Evolutionary conservation across 2,113 vertebrate genomes (phyloP).

Genomic region (Chlorocebus sabaeus): DNA sequence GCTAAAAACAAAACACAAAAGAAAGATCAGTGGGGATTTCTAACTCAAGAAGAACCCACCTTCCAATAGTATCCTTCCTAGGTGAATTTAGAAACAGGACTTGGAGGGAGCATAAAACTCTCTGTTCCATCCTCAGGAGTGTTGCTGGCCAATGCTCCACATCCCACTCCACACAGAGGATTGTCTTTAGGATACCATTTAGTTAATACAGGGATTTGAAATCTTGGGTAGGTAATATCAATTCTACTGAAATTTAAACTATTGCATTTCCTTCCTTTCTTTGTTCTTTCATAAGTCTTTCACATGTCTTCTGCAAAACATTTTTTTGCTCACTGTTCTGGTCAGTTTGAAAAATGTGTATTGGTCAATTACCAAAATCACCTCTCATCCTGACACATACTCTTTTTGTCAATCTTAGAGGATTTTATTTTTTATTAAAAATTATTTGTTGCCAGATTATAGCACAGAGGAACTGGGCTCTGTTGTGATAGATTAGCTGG

Average conservation of each 20-base stretch:
- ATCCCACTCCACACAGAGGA: neutral
- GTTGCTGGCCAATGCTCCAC: neutral
- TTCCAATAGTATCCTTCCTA: neutral
- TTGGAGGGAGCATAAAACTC: neutral
- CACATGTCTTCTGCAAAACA: neutral
- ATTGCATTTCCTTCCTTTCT: neutral
- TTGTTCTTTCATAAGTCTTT: neutral
- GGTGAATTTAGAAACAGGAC: neutral
- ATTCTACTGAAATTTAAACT: neutral
- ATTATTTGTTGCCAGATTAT: neutral
- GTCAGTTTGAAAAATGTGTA: neutral
- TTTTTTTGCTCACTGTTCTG: neutral
- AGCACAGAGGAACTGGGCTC: neutral
- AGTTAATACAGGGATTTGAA: neutral
- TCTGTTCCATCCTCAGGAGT: neutral
- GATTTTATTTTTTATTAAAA: neutral
- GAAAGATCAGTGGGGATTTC: neutral
- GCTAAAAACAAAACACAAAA: conserved; percentile 57
- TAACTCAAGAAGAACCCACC: neutral
- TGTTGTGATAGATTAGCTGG: neutral
- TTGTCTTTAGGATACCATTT: neutral
- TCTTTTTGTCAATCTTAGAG: neutral
- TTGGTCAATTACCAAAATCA: neutral
- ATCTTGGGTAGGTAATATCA: neutral
- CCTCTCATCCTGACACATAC: neutral